Evolutionary conservation across 2,888 invertebrate species (phyloP), one percentile per base, ranked within the genome.

Genomic region (Oscheius sp.): DNA sequence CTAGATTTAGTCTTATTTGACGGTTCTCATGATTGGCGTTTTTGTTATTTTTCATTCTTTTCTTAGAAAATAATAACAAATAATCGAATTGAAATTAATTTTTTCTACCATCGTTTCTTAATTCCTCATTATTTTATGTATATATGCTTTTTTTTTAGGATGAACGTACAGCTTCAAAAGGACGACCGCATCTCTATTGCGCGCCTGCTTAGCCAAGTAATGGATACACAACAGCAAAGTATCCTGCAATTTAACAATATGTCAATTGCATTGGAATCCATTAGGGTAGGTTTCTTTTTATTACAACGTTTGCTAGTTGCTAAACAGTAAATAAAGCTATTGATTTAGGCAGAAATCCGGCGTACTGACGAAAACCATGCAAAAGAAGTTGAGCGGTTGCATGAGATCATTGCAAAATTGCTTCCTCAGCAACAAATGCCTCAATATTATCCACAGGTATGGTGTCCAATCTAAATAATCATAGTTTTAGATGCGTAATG

Each of bases 341-440:
- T 48, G 3, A 3, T 48, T 25, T 27, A 52, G 52, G 10, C 29
- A n/a, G 52, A 52, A 27, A 52, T 52, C n/a, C 52, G 52, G 6
- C 25, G 52, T 27, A 52, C 52, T 12, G 52, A 52, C 12, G 52
- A 52, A 27, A 52, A 52, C 29, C 52, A 52, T 29, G 10, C 52
- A 3, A 52, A 27, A 29, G 52, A 52, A 10, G 15, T 52, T 2
- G 52, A 52, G 23, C 52, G 52, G 25, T 29, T 52, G 10, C 52
- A 52, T 29, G 52, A 27, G 23, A 52, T 52, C 52, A 52, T 52
- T n/a, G 29, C n/a, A 27, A 29, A 10, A n/a, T 29, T 52, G 10
- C 52, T 52, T 25, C 52, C 25, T 10, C 52, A 25, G 3, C 23
- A 52, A 8, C 52, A 27, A 27, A 8, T 6, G 10, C 25, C 5